phyloP scores from a whole-genome alignment of 2,888 invertebrate species.

The Leptinotarsa peninsularis region DNA sequence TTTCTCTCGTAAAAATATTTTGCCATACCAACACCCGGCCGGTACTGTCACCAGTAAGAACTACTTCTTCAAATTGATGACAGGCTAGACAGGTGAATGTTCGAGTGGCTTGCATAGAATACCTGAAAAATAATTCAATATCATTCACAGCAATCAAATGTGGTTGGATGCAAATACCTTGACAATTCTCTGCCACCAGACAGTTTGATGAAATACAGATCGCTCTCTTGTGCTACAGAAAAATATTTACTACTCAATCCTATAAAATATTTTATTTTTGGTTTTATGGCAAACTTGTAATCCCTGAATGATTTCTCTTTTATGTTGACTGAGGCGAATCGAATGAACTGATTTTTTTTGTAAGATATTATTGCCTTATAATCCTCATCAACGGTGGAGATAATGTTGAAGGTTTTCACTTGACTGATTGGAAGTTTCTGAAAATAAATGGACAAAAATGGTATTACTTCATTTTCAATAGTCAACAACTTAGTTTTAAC shows the following conservation, averaged over 20 bases:
- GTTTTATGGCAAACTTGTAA: constrained; percentile 39
- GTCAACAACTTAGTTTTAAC: too few relatives aligned
- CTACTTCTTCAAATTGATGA: constrained; percentile 74
- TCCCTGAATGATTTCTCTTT: constrained; percentile 39
- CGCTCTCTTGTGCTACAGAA: constrained; percentile 49
- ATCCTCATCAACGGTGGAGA: constrained; percentile 45
- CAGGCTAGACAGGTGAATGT: constrained; percentile 74
- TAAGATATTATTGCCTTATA: constrained; percentile 52
- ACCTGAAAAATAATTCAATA: constrained; percentile 42
- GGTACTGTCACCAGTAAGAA: constrained; percentile 77
- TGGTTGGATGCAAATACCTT: constrained; percentile 47
- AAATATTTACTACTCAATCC: constrained; percentile 53
- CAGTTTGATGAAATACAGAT: constrained; percentile 49
- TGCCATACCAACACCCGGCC: constrained; percentile 78
- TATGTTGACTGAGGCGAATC: constrained; percentile 47
- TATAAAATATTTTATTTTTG: constrained; percentile 41
- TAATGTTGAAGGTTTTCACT: constrained; percentile 49
- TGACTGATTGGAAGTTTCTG: constrained; percentile 49
- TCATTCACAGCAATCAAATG: background rate
- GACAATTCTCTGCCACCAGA: constrained; percentile 49
- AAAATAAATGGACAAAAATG: constrained; percentile 34
- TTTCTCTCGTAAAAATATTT: constrained; percentile 60
- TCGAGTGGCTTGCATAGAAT: constrained; percentile 44
- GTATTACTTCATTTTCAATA: too few relatives aligned
- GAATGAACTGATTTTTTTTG: constrained; percentile 33